Evolutionary conservation across 2,113 vertebrate species (phyloP).

Genomic region (Leptocoma aspasia): DNA sequence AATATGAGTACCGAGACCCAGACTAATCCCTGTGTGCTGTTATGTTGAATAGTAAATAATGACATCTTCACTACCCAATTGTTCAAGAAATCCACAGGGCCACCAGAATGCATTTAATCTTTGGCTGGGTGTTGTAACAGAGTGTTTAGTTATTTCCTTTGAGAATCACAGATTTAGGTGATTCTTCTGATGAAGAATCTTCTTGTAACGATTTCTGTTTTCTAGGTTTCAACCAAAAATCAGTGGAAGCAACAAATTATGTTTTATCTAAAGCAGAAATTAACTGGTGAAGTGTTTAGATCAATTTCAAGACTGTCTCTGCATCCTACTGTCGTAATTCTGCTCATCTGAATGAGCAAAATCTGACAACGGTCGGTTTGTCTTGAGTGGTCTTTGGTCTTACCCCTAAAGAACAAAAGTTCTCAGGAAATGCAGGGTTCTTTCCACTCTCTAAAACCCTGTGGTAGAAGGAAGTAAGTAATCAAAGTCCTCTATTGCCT

Average conservation of each 20-base stretch:
- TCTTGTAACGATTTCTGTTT: neutral
- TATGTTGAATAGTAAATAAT: neutral
- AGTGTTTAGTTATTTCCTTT: neutral
- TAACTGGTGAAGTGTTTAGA: neutral
- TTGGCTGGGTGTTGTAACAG: neutral
- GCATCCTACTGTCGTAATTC: neutral
- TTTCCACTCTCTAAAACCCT: constrained; percentile 51
- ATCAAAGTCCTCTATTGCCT: constrained; percentile 33
- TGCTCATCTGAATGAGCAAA: neutral
- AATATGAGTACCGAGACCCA: neutral
- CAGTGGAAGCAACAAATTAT: neutral
- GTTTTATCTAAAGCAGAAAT: neutral
- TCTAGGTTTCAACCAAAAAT: neutral
- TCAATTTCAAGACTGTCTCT: neutral
- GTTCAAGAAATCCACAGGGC: neutral
- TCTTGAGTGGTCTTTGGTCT: neutral
- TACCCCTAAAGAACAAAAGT: constrained; percentile 48
- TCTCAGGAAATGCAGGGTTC: constrained; percentile 45
- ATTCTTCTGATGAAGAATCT: neutral
- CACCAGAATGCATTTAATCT: neutral
- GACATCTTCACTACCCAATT: neutral
- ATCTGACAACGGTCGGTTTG: neutral
- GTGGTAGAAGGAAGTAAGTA: constrained; percentile 46
- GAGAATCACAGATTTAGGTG: rapidly evolving
- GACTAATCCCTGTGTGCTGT: neutral